A percentile compares a stretch with the other conserved stretches of the same genome.
Conservation (phyloP, 2,888 invertebrate species). For the Drepana falcataria region DNA sequence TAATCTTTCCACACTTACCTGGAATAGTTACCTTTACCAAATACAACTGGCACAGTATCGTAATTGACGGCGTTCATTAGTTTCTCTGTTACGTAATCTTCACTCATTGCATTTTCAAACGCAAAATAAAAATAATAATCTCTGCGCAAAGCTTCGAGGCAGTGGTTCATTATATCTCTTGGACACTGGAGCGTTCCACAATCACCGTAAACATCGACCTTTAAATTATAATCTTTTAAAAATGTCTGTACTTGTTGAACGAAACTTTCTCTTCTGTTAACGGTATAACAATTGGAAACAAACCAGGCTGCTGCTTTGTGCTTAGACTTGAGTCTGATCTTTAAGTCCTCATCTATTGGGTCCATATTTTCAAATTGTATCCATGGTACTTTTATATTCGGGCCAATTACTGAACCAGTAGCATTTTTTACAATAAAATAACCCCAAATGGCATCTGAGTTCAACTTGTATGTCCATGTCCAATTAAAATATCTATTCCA, state of each 20-base stretch:
- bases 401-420: slow-evolving; percentile 39
- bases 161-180: slow-evolving; percentile 32
- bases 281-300: slow-evolving; percentile 48
- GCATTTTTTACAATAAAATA: slow-evolving; percentile 43
- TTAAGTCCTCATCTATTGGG: slow-evolving; percentile 22
- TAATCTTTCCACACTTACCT: slow-evolving; percentile 30
- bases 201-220: slow-evolving; percentile 45
- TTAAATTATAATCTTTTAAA: slow-evolving; percentile 34
- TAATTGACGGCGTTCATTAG: slow-evolving; percentile 68
- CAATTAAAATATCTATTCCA: slow-evolving; percentile 57
- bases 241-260: slow-evolving; percentile 29
- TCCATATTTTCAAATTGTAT: slow-evolving; percentile 26
- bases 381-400: slow-evolving; percentile 38
- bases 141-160: slow-evolving; percentile 36
- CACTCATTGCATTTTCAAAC: slow-evolving; percentile 55
- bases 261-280: slow-evolving; percentile 40
- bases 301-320: slow-evolving; percentile 52
- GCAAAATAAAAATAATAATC: slow-evolving; percentile 59
- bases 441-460: slow-evolving; percentile 53
- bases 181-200: slow-evolving; percentile 49
- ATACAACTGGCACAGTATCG: slow-evolving; percentile 82
- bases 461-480: slow-evolving; percentile 62
- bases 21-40: slow-evolving; percentile 82
- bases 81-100: slow-evolving; percentile 66
- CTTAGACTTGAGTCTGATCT: slow-evolving; percentile 28